phyloP scores from a whole-genome alignment of 2,888 invertebrate genomes.

The Sericinus montela region DNA sequence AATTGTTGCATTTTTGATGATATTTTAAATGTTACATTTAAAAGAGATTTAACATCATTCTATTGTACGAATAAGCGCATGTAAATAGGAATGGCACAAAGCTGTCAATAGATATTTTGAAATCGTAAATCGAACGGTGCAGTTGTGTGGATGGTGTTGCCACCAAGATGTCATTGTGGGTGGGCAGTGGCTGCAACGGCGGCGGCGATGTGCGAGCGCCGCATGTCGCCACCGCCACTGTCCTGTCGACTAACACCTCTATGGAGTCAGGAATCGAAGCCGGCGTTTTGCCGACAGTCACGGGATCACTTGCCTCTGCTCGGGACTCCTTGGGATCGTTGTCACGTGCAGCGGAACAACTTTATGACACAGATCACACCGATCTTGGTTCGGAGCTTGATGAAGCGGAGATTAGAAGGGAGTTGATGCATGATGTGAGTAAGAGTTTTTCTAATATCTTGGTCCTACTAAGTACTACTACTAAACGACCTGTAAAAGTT shows the following conservation, averaged over 20 bases:
- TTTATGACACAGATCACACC: constrained; percentile 89
- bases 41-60: constrained; percentile 4
- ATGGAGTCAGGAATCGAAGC: constrained; percentile 84
- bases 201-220: constrained; percentile 51
- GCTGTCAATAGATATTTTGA: constrained; percentile 8
- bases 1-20: constrained; percentile 16
- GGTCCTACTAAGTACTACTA: no score
- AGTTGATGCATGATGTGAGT: constrained; percentile 90
- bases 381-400: constrained; percentile 89
- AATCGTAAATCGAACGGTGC: constrained; percentile 18
- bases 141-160: constrained; percentile 67
- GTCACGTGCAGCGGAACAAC: constrained; percentile 80
- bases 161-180: constrained; percentile 70
- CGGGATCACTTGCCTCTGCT: constrained; percentile 81
- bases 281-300: constrained; percentile 85
- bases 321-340: constrained; percentile 78
- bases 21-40: constrained; percentile 12
- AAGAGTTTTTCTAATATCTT: background rate
- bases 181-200: constrained; percentile 62
- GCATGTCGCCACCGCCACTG: constrained; percentile 56
- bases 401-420: constrained; percentile 86
- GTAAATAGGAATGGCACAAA: constrained; percentile 1
- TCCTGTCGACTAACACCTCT: constrained; percentile 71
- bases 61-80: background rate
- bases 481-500: no score